Percentiles rank a stretch among this genome's conserved stretches.
Conservation (phyloP, 2,888 invertebrate genomes). For the Apodemia hepburni region DNA sequence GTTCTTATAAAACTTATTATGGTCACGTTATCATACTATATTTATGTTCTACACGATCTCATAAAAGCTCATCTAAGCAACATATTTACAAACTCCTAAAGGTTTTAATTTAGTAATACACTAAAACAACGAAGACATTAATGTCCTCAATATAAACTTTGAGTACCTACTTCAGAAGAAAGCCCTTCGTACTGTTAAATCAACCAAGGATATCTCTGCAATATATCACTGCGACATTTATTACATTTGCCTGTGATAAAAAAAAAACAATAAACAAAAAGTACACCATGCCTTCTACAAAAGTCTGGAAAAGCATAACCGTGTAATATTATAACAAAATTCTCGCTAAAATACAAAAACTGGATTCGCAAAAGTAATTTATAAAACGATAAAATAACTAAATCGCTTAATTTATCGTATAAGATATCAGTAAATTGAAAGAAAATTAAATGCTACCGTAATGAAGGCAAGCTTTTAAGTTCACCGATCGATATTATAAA, state of each 20-base stretch:
- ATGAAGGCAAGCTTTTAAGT: constrained; percentile 16
- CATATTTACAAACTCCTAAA: neutral
- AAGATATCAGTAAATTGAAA: constrained; percentile 1
- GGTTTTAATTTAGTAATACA: constrained; percentile 2
- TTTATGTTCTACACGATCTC: neutral
- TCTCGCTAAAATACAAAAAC: neutral
- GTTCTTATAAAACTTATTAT: too few species aligned
- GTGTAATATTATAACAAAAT: neutral
- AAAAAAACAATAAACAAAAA: constrained; percentile 5
- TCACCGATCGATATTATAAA: constrained; percentile 60
- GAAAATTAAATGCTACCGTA: constrained; percentile 18
- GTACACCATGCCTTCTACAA: constrained; percentile 5
- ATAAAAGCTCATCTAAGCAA: constrained; percentile 5
- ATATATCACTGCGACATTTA: constrained; percentile 1
- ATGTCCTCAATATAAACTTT: neutral
- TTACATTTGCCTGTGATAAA: neutral
- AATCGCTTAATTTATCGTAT: constrained; percentile 3
- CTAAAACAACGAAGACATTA: constrained; percentile 6
- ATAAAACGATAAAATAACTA: neutral
- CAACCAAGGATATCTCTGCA: neutral
- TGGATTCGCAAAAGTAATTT: neutral
- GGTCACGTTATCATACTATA: neutral
- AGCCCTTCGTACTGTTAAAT: neutral
- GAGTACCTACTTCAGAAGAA: neutral
- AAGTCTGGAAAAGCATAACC: neutral